Conservation (phyloP, 2,797 vertebrate species). For the Heterohyrax brucei region DNA sequence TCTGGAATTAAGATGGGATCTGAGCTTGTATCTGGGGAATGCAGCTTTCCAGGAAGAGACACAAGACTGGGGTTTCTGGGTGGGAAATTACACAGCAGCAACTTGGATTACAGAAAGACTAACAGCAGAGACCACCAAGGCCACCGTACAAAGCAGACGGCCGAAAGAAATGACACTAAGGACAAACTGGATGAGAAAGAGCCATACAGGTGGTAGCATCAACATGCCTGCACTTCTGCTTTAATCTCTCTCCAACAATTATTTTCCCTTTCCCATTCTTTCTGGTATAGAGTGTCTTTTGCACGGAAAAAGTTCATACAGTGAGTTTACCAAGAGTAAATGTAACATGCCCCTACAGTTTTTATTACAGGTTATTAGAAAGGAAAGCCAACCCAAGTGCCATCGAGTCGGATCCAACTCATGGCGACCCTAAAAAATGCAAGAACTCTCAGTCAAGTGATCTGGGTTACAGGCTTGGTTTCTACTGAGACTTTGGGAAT, state of each 20-base stretch:
- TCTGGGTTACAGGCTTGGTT: slow-evolving; percentile 35
- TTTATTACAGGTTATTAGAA: neutral
- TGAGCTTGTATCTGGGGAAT: neutral
- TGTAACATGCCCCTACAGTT: neutral
- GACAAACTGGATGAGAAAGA: slow-evolving; percentile 23
- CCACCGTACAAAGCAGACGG: neutral
- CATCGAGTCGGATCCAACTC: no score
- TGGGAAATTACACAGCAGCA: slow-evolving; percentile 50
- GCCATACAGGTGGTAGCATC: neutral
- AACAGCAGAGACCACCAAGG: slow-evolving; percentile 1
- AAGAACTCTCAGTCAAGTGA: slow-evolving; percentile 28
- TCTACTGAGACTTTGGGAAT: slow-evolving; percentile 26
- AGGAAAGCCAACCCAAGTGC: neutral
- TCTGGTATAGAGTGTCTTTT: neutral
- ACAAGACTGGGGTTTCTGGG: slow-evolving; percentile 12
- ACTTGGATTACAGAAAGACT: slow-evolving; percentile 17
- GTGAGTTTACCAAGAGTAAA: slow-evolving; percentile 24
- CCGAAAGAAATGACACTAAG: neutral
- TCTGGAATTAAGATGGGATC: slow-evolving; percentile 37
- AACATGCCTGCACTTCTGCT: neutral
- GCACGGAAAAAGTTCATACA: slow-evolving; percentile 13
- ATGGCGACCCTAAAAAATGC: neutral
- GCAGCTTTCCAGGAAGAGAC: slow-evolving; percentile 53
- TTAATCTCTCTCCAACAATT: neutral
- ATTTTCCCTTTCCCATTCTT: slow-evolving; percentile 41